Evolutionary conservation across 1,140 invertebrate species (phyloP), one percentile per base, ranked within the genome.

Genomic region (Ceratoteleas bidentatus): DNA sequence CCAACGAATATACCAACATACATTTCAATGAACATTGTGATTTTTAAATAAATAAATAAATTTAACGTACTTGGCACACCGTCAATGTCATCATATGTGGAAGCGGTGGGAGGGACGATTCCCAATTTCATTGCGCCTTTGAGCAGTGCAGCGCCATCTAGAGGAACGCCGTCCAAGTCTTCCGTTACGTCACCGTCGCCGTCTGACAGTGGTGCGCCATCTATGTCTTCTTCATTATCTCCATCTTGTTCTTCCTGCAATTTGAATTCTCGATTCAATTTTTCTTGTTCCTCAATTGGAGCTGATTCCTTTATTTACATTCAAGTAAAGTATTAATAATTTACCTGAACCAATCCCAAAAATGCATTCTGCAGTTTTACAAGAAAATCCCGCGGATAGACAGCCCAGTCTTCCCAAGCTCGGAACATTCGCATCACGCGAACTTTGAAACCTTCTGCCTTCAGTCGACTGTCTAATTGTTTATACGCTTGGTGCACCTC

Each of bases 381-480:
- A 33, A 99, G 92, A 91, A 97, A 98, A 74, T 99, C 98, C 84
- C 96, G 96, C 0, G 98, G 96, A 92, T 99, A 99, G 56, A 99
- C 95, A 34, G 96, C 95, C 96, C 98, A 99, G 86, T 99, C 99
- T 91, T 99, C 98, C 98, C 99, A 99, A 2, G 98, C 97, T 87
- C 97, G 94, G 87, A 99, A 96, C 85, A 98, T 96, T 86, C 95
- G 94, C 92, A 98, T 96, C n/a, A 99, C 96, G 72, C 98, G 94
- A 82, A 98, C 95, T 92, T 98, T 98, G 89, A 99, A 99, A 38
- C 98, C 98, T 92, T 99, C 98, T 36, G 97, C 97, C 92, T 98
- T 98, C 47, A 99, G 89, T 72, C 98, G 93, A 79, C 97, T 97
- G 83, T 98, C 95, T 88, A 98, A 95, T 50, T 92, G 94, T 87